Base-by-base conservation (phyloP, 2,888 invertebrate genomes). In the Halictus quadricinctus region DNA sequence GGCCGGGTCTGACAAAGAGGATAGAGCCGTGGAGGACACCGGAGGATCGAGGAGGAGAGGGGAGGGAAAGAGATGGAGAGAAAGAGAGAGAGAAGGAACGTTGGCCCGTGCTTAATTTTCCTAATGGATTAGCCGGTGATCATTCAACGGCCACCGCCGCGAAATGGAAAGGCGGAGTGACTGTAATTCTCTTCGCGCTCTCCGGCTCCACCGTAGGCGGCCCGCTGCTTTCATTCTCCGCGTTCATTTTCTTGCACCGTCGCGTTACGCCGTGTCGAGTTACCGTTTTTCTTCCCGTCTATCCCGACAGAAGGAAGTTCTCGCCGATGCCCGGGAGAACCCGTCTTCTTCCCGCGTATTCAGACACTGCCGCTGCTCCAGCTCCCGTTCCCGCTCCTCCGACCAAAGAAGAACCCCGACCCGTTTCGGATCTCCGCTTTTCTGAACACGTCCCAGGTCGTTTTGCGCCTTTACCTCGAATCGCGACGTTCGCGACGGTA, bases 61-160 rank as follows among this genome's bases (percentile, higher is more conserved):
- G 0, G 18, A 18, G 50, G 18, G 18, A 50, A 18, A 18, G 10
- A 50, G 50, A 50, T 0, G 12, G 46, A 18, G 50, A 18, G 18
- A 29, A 15, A 64, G 3, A 25, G 13, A 25, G 25, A 25, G 1
- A 6, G 25, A 50, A 80, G 76, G 79, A 76, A 80, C 83, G 78
- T 79, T 82, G 87, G 76, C 85, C 85, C 79, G 46, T 79, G 88
- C 87, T 91, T 92, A 92, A 93, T 92, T 92, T 92, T 89, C 89
- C 88, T 93, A 92, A 92, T 93, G 92, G 92, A 93, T 92, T 91
- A 90, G 83, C 88, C 75, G 76, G 72, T 64, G 82, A 83, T 79
- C 80, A 80, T 87, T 88, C 89, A 89, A 90, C 85, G 87, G 85
- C 60, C 41, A n/a, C 79, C 82, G 87, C 87, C 80, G 82, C 82